These are phyloP conservation scores for Acipenser oxyrinchus DNA, from an alignment of 2,797 vertebrate genomes.

Conservation along the genomic window DNA sequence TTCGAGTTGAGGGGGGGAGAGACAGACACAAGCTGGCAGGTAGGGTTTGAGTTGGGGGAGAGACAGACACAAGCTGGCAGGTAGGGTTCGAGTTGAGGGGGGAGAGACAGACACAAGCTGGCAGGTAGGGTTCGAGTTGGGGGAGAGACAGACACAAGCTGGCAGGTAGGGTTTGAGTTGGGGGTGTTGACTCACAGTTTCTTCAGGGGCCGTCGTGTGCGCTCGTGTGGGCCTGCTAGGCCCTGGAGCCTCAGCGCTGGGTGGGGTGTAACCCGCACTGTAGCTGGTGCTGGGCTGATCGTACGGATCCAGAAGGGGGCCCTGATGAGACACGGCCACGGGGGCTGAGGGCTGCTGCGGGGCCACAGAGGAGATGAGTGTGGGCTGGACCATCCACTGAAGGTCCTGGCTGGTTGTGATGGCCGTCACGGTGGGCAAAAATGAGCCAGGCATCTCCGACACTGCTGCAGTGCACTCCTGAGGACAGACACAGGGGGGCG, in stretches of 20 bases:
- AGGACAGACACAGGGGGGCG: conserved; percentile 27
- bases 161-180: no score
- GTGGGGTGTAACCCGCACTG: conserved; percentile 52
- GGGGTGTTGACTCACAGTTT: conserved; percentile 70
- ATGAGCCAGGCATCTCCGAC: conserved; percentile 89
- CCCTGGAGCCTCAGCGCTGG: conserved; percentile 49
- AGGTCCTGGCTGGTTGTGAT: conserved; percentile 96
- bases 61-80: neutral
- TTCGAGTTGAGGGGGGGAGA: neutral
- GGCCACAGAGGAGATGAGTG: conserved; percentile 89
- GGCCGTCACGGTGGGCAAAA: conserved; percentile 93
- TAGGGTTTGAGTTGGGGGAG: neutral
- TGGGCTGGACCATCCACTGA: conserved; percentile 96
- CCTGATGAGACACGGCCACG: conserved; percentile 58
- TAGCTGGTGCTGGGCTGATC: conserved; percentile 87
- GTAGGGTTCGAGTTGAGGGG: no score
- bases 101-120: no score
- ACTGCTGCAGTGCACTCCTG: conserved; percentile 82
- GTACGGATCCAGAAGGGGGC: conserved; percentile 73
- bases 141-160: no score
- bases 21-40: neutral
- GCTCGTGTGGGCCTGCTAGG: conserved; percentile 59
- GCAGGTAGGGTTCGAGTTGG: no score
- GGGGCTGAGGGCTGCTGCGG: conserved; percentile 61
- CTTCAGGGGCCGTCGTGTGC: conserved; percentile 73